phyloP scores from a whole-genome alignment of 2,888 invertebrate species.

The Phaedon cochleariae region DNA sequence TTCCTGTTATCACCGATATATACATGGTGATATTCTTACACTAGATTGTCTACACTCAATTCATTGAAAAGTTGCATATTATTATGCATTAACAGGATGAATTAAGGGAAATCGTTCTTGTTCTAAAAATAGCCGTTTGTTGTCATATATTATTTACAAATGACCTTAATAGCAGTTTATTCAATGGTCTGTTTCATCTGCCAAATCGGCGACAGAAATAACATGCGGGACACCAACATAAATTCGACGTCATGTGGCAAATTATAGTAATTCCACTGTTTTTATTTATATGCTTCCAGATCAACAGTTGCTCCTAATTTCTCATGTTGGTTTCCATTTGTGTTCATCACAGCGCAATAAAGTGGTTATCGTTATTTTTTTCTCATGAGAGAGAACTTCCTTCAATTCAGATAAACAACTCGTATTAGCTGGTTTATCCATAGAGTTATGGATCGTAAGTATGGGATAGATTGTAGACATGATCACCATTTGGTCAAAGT shows the following conservation, averaged over 20 bases:
- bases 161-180: constrained; percentile 37
- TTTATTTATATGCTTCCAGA: not conserved
- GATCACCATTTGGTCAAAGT: too few species aligned
- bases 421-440: too few species aligned
- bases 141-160: constrained; percentile 34
- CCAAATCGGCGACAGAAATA: constrained; percentile 38
- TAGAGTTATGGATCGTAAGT: too few species aligned
- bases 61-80: not conserved
- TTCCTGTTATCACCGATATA: too few species aligned
- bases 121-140: constrained; percentile 33
- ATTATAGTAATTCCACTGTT: not conserved
- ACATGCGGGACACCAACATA: constrained; percentile 8
- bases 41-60: constrained; percentile 9
- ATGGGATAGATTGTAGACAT: too few species aligned
- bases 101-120: constrained; percentile 28
- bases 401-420: too few species aligned
- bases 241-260: constrained; percentile 9
- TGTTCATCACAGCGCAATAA: not conserved
- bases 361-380: not conserved
- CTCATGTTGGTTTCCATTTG: not conserved
- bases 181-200: constrained; percentile 35
- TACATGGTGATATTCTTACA: too few species aligned
- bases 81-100: constrained; percentile 26
- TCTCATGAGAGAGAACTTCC: too few species aligned
- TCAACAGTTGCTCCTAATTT: not conserved